Evolutionary conservation across 2,797 vertebrate species (phyloP).

Genomic region (Staurois parvus): DNA sequence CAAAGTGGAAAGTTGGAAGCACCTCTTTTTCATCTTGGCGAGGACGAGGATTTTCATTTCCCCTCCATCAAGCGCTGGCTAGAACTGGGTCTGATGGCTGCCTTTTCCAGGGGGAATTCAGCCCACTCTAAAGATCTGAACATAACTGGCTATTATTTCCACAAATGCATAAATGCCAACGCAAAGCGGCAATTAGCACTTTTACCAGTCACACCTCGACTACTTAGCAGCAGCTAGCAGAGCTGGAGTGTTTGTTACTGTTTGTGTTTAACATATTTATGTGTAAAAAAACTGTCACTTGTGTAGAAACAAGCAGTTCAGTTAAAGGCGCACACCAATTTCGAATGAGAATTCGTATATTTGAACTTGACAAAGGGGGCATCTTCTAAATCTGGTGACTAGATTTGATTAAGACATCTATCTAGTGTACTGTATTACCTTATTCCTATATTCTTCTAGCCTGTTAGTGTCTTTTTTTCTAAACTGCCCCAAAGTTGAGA

Average conservation of each 20-base stretch:
- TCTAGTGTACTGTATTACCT: too few species aligned
- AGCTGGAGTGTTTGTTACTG: not conserved
- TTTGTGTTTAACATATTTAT: conserved; percentile 2
- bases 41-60: not conserved
- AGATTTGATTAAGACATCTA: too few species aligned
- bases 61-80: not conserved
- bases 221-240: conserved; percentile 12
- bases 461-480: too few species aligned
- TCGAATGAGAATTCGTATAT: not conserved
- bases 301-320: not conserved
- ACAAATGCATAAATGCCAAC: not conserved
- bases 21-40: too few species aligned
- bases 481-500: too few species aligned
- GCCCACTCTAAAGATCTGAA: not conserved
- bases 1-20: too few species aligned
- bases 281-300: not conserved
- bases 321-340: not conserved
- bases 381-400: too few species aligned
- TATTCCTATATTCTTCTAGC: too few species aligned
- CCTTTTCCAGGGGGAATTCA: not conserved
- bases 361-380: not conserved
- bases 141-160: conserved; percentile 21
- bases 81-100: not conserved
- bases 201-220: not conserved
- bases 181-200: conserved; percentile 26